Base-by-base conservation (phyloP, 2,113 vertebrate species). In the Melospiza melodia region DNA sequence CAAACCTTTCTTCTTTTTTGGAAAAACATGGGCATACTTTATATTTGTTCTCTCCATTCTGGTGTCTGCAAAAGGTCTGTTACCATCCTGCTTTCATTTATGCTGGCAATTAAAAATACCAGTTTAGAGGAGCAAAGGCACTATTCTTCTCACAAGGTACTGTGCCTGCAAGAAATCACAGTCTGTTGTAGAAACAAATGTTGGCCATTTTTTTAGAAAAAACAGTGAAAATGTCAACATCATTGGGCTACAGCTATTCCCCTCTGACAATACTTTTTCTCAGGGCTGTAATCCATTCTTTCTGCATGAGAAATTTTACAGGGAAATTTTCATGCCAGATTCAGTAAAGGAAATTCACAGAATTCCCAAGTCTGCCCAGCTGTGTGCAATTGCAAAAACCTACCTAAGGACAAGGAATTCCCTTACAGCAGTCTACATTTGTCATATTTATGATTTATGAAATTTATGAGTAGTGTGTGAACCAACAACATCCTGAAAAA, bases 21-120 rank as follows among this genome's bases (percentile, higher is more conserved):
- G 6, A 87, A 87, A 20, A 92, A 71, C 4, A 61, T 15, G 55
- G 15, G 8, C 41, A 27, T 58, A 62, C 1, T n/a, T 62, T 41
- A 9, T 63, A 33, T 27, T 81, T 87, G n/a, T 67, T 79, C 17
- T 52, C 62, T 82, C 35, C 17, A 18, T 71, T 79, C 13, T 90
- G 62, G 20, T 54, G 52, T 30, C 54, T 72, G 69, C 80, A 59
- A 89, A 77, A 58, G 35, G 52, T 59, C 57, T 62, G 5, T 93
- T 89, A 63, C 58, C 85, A 81, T 93, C 89, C 93, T 96, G 91
- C 37, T 78, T 74, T 94, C 74, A 77, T 96, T 97, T 97, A 87
- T 12, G 6, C 41, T 68, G 80, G 89, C 35, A 76, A 65, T 84
- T 52, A 27, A 73, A 91, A 85, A 61, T 37, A 71, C 44, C 61